A percentile compares a stretch with the other conserved stretches of the same genome.
These are phyloP conservation scores for Drosophila paramelanica DNA, from an alignment of 2,888 invertebrate genomes.

Conservation along the genomic window DNA sequence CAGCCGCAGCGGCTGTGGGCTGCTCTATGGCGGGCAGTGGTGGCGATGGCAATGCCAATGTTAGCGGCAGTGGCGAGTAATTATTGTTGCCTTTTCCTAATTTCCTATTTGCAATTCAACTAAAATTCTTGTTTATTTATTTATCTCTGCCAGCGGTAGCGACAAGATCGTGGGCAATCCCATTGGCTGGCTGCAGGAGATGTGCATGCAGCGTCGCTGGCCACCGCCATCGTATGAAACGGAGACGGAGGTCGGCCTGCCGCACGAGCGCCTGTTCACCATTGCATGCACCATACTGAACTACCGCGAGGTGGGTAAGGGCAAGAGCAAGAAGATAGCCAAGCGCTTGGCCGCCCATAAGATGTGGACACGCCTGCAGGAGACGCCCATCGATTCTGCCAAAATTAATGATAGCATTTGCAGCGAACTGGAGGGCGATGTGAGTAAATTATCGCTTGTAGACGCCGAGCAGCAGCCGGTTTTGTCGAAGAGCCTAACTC, in stretches of 20 bases:
- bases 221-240: slow-evolving; percentile 97
- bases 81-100: slow-evolving; percentile 21
- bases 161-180: slow-evolving; percentile 96
- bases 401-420: slow-evolving; percentile 87
- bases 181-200: slow-evolving; percentile 97
- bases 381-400: slow-evolving; percentile 90
- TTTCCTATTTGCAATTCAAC: background rate
- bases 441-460: slow-evolving; percentile 83
- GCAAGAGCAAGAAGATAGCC: slow-evolving; percentile 98
- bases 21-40: slow-evolving; percentile 49
- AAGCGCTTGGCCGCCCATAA: slow-evolving; percentile 98
- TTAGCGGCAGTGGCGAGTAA: slow-evolving; percentile 80
- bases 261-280: slow-evolving; percentile 97
- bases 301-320: slow-evolving; percentile 93
- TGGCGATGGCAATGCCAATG: slow-evolving; percentile 74
- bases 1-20: slow-evolving; percentile 43
- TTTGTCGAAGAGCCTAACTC: slow-evolving; percentile 7
- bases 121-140: background rate
- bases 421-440: slow-evolving; percentile 90
- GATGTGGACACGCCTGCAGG: slow-evolving; percentile 95
- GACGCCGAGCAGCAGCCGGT: slow-evolving; percentile 10
- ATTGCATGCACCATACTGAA: slow-evolving; percentile 95
- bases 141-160: slow-evolving; percentile 85
- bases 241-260: slow-evolving; percentile 88
- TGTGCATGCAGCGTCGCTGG: slow-evolving; percentile 98